A percentile compares a stretch with the other conserved stretches of the same genome.
These are phyloP conservation scores for Argya squamiceps DNA, from an alignment of 2,797 vertebrate species.

Conservation along the genomic window DNA sequence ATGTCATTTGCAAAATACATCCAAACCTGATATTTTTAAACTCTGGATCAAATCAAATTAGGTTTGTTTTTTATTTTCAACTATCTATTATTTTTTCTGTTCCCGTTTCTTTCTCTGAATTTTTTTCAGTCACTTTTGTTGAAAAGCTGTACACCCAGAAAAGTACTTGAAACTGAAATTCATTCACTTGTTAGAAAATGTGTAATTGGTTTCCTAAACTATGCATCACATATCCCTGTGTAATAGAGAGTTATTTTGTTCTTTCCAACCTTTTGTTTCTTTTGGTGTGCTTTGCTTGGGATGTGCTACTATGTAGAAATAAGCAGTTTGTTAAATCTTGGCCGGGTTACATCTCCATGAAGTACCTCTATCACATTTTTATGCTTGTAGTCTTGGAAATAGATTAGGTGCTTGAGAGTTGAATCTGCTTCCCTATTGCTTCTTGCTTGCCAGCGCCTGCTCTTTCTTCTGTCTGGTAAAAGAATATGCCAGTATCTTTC, in stretches of 20 bases:
- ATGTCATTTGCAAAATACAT: not conserved
- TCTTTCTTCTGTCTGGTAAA: not conserved
- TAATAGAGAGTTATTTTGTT: not conserved
- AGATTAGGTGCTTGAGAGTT: not conserved
- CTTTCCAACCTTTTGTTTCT: not conserved
- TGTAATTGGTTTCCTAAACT: not conserved
- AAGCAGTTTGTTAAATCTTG: not conserved
- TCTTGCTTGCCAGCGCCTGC: not conserved
- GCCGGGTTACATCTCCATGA: not conserved
- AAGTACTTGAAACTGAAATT: not conserved
- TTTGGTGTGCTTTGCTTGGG: not conserved
- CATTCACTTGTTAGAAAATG: not conserved
- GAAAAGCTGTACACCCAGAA: not conserved
- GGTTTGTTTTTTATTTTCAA: fast-evolving
- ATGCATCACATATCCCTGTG: fast-evolving
- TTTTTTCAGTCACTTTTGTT: not conserved
- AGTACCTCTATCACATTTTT: not conserved
- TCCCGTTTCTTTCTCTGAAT: not conserved
- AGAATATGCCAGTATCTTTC: not conserved
- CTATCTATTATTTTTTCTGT: not conserved
- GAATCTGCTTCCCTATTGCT: not conserved
- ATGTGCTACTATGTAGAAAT: not conserved
- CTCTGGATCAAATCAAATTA: not conserved
- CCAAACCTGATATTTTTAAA: not conserved
- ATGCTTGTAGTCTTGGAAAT: conserved; percentile 6